phyloP scores from a whole-genome alignment of 2,113 vertebrate genomes.

The Chaenocephalus aceratus region DNA sequence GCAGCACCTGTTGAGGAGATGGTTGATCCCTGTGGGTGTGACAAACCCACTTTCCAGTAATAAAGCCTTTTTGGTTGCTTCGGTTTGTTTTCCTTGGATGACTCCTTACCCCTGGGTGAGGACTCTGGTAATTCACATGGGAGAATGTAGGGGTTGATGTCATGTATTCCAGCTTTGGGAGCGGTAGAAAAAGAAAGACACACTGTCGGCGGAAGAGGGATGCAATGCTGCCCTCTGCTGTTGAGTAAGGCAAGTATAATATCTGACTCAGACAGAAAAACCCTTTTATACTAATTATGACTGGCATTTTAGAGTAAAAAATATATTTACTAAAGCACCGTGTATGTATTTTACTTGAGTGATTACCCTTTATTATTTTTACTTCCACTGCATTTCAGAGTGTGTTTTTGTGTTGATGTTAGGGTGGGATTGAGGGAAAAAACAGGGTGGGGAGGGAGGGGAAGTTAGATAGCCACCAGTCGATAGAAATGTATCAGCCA shows the following conservation, averaged over 20 bases:
- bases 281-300: neutral
- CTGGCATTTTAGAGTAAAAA: too few relatives aligned
- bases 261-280: neutral
- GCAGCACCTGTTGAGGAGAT: conserved; percentile 74
- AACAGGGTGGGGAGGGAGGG: conserved; percentile 35
- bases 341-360: too few relatives aligned
- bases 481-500: conserved; percentile 62
- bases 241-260: neutral
- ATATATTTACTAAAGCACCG: neutral
- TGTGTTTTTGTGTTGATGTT: conserved; percentile 23
- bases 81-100: conserved; percentile 82
- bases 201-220: neutral
- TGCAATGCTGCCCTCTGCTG: conserved; percentile 69
- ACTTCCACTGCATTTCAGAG: neutral
- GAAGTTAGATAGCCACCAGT: conserved; percentile 68
- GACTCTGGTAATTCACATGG: conserved; percentile 74
- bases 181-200: conserved; percentile 3
- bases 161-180: conserved; percentile 64
- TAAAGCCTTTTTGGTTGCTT: conserved; percentile 72
- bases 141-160: conserved; percentile 64
- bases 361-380: neutral
- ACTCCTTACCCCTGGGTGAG: conserved; percentile 73
- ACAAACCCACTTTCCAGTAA: conserved; percentile 77
- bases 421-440: conserved; percentile 25
- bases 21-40: conserved; percentile 67